Base-by-base conservation (phyloP, 2,797 vertebrate genomes). In the Setipinna tenuifilis region DNA sequence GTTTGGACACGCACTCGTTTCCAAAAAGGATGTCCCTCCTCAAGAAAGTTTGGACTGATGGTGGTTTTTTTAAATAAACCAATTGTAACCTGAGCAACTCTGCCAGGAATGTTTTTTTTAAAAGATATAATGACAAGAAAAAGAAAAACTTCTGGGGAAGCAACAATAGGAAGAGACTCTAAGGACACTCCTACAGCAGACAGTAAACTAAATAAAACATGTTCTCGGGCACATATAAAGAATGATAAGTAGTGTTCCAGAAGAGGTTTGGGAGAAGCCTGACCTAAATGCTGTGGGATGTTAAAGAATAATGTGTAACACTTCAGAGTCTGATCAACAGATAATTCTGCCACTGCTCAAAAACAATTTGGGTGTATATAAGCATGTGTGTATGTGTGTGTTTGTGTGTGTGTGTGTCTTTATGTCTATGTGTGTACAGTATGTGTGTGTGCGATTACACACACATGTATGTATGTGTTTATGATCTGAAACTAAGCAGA, bases 31-130 rank as follows among this genome's bases (percentile, higher is more conserved):
- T 75, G 28, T 75, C 16, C 31, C 28, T 31, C 28, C 68, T 75
- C 68, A 35, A 75, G 68, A 75, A 5, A 54, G 68, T 14, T 75
- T 75, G 31, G 68, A 35, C 61, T 65, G 23, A 10, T 62, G 59
- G 59, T 62, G 57, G n/a, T 58, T 19, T 17, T 28, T 10, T 71
- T 5, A 75, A 75, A 75, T 75, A 75, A 75, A 75, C 68, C 68
- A 35, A 41, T 75, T 35, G 68, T 28, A 23, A 65, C 12, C 23
- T 12, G 28, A 41, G 28, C 28, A 35, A 41, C 68, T 41, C 68
- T 75, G 68, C 28, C 68, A 75, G 68, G 68, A 75, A 35, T 23
- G 5, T 75, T 35, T 54, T 9, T 48, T 3, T 3, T 3, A 54
- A 75, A 75, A 75, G 25, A 75, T 10, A 65, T 2, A 28, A 65